A percentile compares a stretch with the other conserved stretches of the same genome.
phyloP scores from a whole-genome alignment of 2,113 vertebrate species.

The Eurystomus gularis region DNA sequence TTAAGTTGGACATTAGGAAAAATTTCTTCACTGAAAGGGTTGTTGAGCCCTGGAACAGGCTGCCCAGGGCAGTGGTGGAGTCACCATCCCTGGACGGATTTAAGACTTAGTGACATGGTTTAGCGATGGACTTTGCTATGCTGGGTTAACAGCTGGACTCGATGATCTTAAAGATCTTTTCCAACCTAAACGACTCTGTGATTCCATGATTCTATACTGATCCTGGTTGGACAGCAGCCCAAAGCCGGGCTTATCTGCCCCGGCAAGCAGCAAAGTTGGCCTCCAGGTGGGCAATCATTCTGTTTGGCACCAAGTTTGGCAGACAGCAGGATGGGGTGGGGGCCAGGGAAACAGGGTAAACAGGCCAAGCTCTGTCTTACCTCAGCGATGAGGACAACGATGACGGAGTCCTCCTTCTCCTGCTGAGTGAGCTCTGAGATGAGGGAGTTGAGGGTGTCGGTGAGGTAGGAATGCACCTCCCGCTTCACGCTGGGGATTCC shows the following conservation, averaged over 20 bases:
- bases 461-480: slow-evolving; percentile 96
- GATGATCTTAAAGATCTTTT: background rate
- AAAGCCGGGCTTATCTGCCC: background rate
- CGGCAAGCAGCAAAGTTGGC: background rate
- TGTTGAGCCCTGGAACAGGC: background rate
- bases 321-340: background rate
- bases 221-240: background rate
- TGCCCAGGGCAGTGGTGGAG: background rate
- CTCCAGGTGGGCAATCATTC: background rate
- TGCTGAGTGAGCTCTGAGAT: slow-evolving; percentile 91
- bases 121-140: background rate
- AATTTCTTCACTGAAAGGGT: background rate
- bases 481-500: slow-evolving; percentile 96
- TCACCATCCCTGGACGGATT: background rate
- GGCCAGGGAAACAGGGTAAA: background rate
- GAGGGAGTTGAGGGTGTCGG: slow-evolving; percentile 93
- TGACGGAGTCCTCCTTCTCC: slow-evolving; percentile 95
- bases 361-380: slow-evolving; percentile 62
- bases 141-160: background rate
- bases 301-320: background rate
- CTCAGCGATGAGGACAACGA: slow-evolving; percentile 96
- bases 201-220: background rate
- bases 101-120: background rate
- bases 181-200: background rate
- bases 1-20: background rate